Evolutionary conservation across 2,888 invertebrate genomes (phyloP).

Genomic region (Unio pictorum): DNA sequence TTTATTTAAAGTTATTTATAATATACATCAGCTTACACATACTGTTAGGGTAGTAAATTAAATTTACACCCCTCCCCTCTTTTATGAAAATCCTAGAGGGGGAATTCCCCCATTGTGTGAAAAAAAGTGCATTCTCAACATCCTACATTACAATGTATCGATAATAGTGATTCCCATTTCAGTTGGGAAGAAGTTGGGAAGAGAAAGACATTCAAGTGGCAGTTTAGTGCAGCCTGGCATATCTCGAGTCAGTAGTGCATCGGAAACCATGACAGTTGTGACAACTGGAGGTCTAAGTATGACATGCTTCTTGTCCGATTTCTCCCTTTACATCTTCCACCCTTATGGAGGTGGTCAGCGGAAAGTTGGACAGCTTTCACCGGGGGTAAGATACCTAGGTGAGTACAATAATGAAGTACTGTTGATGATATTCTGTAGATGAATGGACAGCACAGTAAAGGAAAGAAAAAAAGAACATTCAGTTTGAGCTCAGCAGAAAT

Average conservation of each 20-base stretch:
- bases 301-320: slow-evolving; percentile 96
- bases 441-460: too few relatives aligned
- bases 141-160: too few relatives aligned
- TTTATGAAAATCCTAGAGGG: too few relatives aligned
- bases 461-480: too few relatives aligned
- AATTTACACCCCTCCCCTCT: too few relatives aligned
- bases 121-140: too few relatives aligned
- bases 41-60: too few relatives aligned
- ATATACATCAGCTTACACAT: too few relatives aligned
- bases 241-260: slow-evolving; percentile 44
- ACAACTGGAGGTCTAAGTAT: slow-evolving; percentile 86
- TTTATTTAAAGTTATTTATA: too few relatives aligned
- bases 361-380: slow-evolving; percentile 55
- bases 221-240: slow-evolving; percentile 25
- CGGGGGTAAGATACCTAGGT: slow-evolving; percentile 28
- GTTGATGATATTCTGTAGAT: too few relatives aligned
- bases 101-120: too few relatives aligned
- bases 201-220: slow-evolving; percentile 53
- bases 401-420: slow-evolving; percentile 1
- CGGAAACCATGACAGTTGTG: slow-evolving; percentile 22
- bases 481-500: too few relatives aligned
- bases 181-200: slow-evolving; percentile 29
- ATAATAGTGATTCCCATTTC: background rate
- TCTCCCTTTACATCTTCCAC: slow-evolving; percentile 98
- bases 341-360: slow-evolving; percentile 86